Base-by-base conservation (phyloP, 2,113 vertebrate species). In the Grus americana region DNA sequence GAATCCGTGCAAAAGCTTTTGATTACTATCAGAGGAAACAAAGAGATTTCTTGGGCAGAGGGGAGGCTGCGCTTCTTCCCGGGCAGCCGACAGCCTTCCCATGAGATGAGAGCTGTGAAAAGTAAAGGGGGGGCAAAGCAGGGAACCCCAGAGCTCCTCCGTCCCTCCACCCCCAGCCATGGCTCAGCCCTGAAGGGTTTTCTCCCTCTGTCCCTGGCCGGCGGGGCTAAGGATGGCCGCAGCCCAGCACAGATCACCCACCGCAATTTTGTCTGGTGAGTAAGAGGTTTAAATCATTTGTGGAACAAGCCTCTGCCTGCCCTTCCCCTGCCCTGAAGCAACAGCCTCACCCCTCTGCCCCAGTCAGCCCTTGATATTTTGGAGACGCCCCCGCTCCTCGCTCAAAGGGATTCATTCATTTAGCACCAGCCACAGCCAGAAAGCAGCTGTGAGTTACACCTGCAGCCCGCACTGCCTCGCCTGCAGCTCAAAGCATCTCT, bases 361-460 rank as follows among this genome's bases (percentile, higher is more conserved):
- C 68, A 5, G 1, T 7, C 17, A 0, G 8, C 55, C 79, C 47
- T 42, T 24, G 9, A 3, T 23, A 2, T 10, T 36, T 19, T 0
- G 5, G 63, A 52, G 87, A 29, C 1, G 0, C 36, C 24, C 24
- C 46, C 0, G 0, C 24, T 74, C 47, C 44, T 55, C 0, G 0
- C 52, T 63, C 80, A 30, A 34, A 62, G 73, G 46, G 80, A 49
- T 54, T 50, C 81, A 10, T 44, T 74, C 80, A 5, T 8, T 15
- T 4, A 19, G 47, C 71, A 50, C 46, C 87, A 63, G 86, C 32
- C 27, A 2, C 36, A 14, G 75, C 47, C 54, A 2, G 3, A 21
- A 7, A 12, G 2, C 0, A 1, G 79, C 86, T 1, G 1, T 0
- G 5, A 50, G 47, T 9, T 4, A 12, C 24, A 4, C 2, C 6